Evolutionary conservation across 1,140 invertebrate genomes (phyloP), one percentile per base, ranked within the genome.

Genomic region (Phocides pigmalion): DNA sequence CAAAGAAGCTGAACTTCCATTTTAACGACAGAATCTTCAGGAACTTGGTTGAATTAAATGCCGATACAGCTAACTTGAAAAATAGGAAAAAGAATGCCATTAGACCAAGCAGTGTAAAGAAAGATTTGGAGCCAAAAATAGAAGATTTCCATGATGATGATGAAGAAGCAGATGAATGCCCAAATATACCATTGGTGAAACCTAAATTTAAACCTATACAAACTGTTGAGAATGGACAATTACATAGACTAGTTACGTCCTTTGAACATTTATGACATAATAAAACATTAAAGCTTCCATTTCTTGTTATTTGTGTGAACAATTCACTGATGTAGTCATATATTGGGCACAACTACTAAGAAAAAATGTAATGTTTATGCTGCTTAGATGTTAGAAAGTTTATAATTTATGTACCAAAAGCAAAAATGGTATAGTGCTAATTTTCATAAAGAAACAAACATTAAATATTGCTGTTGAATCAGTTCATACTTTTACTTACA

Each of bases 21-120:
- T 84, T 90, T 41, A 89, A 92, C 72, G 87, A 92, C 35, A 87
- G 72, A 70, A 87, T 92, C 44, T 92, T 90, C 61, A 90, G 87
- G 64, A 88, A 92, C 50, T 71, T 92, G 41, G 84, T 92, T 3
- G 89, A 89, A 73, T 53, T 92, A n/a, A 92, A 92, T 76, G 71
- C 80, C n/a, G 79, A 75, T 66, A 63, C 82, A 16, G 72, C 76
- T 17, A 72, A 70, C 20, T 15, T 66, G 8, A 82, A 84, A 66
- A 75, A 37, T 25, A 84, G 73, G 41, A 79, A 76, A 35, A 81
- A 75, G 50, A 80, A 69, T 25, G 44, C 61, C 8, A 65, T 70
- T 65, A 68, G 37, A 32, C 70, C 32, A 25, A 61, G 59, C 12
- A 35, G 63, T 35, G 49, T 62, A 20, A 87, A 83, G 61, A 82